Base-by-base conservation (phyloP, 2,888 invertebrate genomes). In the Seira musarum region DNA sequence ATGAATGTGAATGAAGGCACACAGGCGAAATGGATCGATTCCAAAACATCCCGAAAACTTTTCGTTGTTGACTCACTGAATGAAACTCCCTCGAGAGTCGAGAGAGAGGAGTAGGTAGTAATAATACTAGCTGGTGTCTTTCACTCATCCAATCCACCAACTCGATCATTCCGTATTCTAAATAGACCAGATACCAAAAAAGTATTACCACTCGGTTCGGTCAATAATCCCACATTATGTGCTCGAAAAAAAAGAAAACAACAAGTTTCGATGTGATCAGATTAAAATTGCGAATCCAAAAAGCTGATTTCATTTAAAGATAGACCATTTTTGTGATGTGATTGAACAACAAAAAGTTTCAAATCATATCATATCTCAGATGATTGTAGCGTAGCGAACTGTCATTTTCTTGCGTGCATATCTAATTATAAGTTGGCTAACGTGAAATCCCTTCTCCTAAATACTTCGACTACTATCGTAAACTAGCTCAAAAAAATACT, bases 191-290 rank as follows among this genome's bases (percentile, higher is more conserved):
- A 40, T n/a, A n/a, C 40, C 40, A 40, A n/a, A 13, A 40, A 13
- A 40, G 40, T 40, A 40, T n/a, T 40, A 40, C 40, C 13, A 40
- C 10, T 24, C 22, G 22, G 68, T 6, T 70, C 70, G 70, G 70
- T 61, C 70, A 70, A 70, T 70, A 70, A 60, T 70, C 70, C 70
- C 70, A 70, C 70, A 61, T 61, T 57, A 69, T 13, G 13, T 40
- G 40, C 6, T 8, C 40, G 13, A 40, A 40, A 40, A n/a, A n/a
- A n/a, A 40, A 40, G 13, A 13, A 53, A 22, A 21, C 17, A 3
- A 61, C 69, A 69, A 8, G 40, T 69, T 25, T 21, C 19, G 46
- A 21, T n/a, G n/a, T n/a, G n/a, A n/a, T 53, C 25, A 49, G 49
- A 21, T 22, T 22, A 13, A n/a, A n/a, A n/a, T 2, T 67, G n/a